Base-by-base conservation (phyloP, 2,113 vertebrate species). In the Anhinga anhinga region DNA sequence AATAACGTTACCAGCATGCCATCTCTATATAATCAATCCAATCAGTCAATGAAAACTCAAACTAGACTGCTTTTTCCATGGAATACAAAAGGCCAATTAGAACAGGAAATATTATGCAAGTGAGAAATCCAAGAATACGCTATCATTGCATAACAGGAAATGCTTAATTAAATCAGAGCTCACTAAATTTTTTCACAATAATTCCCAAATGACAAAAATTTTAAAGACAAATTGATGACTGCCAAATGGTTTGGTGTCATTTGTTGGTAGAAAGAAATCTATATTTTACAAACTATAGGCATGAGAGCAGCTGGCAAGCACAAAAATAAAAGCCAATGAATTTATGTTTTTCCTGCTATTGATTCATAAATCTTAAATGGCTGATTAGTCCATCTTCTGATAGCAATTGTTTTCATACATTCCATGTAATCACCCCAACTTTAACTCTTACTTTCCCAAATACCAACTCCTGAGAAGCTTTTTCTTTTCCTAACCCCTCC, bases 91-190 rank as follows among this genome's bases (percentile, higher is more conserved):
- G 97, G 81, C 95, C 95, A 98, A 98, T 98, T 98, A 98, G 97
- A 96, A 98, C 98, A 98, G 98, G 98, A 98, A 98, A 98, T 98
- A 97, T 97, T 97, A 97, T 96, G 97, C 97, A 98, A 98, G 96
- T 86, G 85, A 98, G 98, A 97, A 98, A 98, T 91, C 91, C 95
- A 98, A 98, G 97, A 97, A 98, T 95, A 93, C 87, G 97, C 93
- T 78, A 96, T 96, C 96, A 97, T 91, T 97, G 96, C 96, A 95
- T 97, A 98, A 98, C 98, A 98, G 98, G 98, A 98, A 98, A 98
- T 93, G 94, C 97, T 97, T 98, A 98, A 98, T 98, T 98, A 98
- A 98, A 98, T 98, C 97, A 98, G 92, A 95, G 79, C 91, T 96
- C 73, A 85, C 94, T 98, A 91, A 92, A 93, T 96, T 98, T 98